Base-by-base conservation (phyloP, 2,113 vertebrate species). In the Melanerpes formicivorus region DNA sequence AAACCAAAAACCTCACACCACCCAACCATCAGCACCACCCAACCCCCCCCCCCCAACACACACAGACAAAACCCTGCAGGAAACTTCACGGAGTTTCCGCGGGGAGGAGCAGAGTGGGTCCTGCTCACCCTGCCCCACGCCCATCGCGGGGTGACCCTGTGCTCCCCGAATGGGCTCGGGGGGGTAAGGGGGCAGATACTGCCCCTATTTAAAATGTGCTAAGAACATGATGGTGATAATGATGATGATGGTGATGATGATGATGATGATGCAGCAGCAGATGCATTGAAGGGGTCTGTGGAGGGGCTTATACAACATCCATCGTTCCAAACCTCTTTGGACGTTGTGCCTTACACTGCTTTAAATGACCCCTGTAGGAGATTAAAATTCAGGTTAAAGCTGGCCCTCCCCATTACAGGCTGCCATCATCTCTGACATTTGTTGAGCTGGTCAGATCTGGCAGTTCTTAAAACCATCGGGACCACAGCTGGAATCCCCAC, bases 221-320 rank as follows among this genome's bases (percentile, higher is more conserved):
- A 42, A 15, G 76, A 69, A 5, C 29, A 56, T 48, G 30, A 58
- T 63, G 17, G 17, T 50, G 19, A 18, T 58, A 6, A 25, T 40
- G 40, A 37, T 37, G 37, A 37, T 37, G 37, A 10, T 37, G 37
- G 52, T 48, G 30, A 58, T 63, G 17, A 37, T 37, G 30, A 58
- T 63, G 17, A 37, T 37, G 37, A 56, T 48, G 30, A 58, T 63
- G 17, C 34, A 34, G 34, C 34, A 34, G 34, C 40, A 40, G 40
- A 40, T 40, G 40, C 40, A 40, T 40, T 42, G 63, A 34, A 34
- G 59, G 1, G 1, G 58, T 29, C 64, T 22, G 0, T 42, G 63
- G 42, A 34, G 59, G 1, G 1, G 58, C 25, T 52, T 22, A 0
- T 3, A 2, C 58, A 1, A 3, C 4, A 3, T 23, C 2, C 48